Conservation (phyloP, 2,888 invertebrate genomes). For the Melolontha melolontha region DNA sequence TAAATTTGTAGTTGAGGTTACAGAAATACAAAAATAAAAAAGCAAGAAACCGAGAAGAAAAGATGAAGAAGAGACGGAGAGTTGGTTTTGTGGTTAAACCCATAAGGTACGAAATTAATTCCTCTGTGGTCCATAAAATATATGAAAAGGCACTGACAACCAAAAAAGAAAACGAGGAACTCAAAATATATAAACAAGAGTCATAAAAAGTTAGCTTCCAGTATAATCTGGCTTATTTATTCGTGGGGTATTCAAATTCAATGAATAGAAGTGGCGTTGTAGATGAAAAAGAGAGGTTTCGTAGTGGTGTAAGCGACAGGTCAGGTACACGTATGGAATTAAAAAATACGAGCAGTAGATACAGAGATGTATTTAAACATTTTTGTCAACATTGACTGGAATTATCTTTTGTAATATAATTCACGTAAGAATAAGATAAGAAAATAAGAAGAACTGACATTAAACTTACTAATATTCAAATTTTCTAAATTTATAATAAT, state of each 20-base stretch:
- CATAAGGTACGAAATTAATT: conserved; percentile 43
- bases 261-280: conserved; percentile 33
- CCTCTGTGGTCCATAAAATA: conserved; percentile 35
- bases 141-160: conserved; percentile 47
- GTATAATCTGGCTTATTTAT: conserved; percentile 48
- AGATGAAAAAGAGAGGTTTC: too few species aligned
- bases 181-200: conserved; percentile 44
- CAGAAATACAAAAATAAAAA: too few species aligned
- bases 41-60: too few species aligned
- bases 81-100: conserved; percentile 22
- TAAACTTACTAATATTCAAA: too few species aligned
- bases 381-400: too few species aligned
- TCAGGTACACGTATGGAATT: conserved; percentile 18
- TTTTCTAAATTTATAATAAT: too few species aligned
- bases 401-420: too few species aligned
- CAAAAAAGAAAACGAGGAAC: conserved; percentile 35
- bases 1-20: too few species aligned
- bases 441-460: too few species aligned
- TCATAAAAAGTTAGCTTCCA: conserved; percentile 47
- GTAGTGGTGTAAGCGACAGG: conserved; percentile 17
- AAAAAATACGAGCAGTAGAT: too few species aligned
- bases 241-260: conserved; percentile 41
- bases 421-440: too few species aligned
- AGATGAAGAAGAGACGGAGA: not conserved
- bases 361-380: too few species aligned